phyloP scores from a whole-genome alignment of 2,797 vertebrate genomes.

The Lithobates sylvaticus region DNA sequence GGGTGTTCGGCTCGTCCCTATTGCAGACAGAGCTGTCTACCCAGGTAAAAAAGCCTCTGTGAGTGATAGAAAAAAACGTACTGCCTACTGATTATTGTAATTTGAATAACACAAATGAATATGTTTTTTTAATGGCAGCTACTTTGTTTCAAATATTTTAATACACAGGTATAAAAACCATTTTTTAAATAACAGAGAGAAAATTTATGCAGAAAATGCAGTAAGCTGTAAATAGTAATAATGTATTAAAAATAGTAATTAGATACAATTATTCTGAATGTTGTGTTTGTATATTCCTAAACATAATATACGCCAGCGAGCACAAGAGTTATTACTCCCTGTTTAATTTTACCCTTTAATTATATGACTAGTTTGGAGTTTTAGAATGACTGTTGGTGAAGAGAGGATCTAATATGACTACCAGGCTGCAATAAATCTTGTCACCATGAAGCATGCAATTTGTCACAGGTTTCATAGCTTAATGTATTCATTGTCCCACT shows the following conservation, averaged over 20 bases:
- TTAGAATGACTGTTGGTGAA: neutral
- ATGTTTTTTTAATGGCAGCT: neutral
- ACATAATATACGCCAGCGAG: neutral
- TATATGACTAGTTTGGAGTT: conserved; percentile 6
- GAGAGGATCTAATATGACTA: conserved; percentile 10
- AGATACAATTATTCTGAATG: neutral
- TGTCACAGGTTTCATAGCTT: conserved; percentile 13
- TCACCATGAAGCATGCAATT: conserved; percentile 11
- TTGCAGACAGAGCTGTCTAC: neutral
- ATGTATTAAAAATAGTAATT: neutral
- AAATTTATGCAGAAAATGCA: no score
- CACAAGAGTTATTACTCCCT: neutral
- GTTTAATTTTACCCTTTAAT: neutral
- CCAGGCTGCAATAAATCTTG: conserved; percentile 1
- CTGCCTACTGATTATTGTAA: neutral
- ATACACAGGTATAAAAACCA: no score
- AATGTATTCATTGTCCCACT: conserved; percentile 28
- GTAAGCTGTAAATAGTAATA: neutral
- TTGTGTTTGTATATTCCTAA: neutral
- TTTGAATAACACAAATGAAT: neutral
- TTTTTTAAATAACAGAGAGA: no score
- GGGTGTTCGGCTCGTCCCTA: no score
- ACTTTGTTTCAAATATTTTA: no score
- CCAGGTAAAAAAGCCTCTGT: no score
- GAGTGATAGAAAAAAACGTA: neutral